A percentile compares a stretch with the other conserved stretches of the same genome.
phyloP scores from a whole-genome alignment of 1,140 invertebrate genomes.

The Mylabris phalerata region DNA sequence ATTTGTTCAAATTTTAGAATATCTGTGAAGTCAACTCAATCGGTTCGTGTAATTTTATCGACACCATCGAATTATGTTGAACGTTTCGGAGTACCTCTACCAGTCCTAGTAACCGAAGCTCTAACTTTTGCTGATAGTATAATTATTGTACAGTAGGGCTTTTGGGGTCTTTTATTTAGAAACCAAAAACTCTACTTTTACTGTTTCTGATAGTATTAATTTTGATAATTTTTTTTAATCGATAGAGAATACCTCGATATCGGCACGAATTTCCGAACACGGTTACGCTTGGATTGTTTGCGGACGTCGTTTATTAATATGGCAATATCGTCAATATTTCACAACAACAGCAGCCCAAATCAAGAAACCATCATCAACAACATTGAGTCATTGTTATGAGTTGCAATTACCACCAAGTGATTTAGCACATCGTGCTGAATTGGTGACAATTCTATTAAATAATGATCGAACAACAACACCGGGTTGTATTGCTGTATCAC shows the following conservation, averaged over 20 bases:
- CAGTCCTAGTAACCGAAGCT: conserved; percentile 81
- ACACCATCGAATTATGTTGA: conserved; percentile 62
- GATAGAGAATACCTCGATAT: conserved; percentile 49
- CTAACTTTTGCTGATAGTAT: conserved; percentile 72
- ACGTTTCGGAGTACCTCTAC: conserved; percentile 69
- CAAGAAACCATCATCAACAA: conserved; percentile 30
- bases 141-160: background rate
- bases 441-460: conserved; percentile 70
- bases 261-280: conserved; percentile 46
- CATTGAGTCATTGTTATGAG: conserved; percentile 64
- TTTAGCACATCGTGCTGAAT: conserved; percentile 81
- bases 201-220: no score
- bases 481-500: conserved; percentile 85
- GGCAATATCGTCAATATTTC: conserved; percentile 65
- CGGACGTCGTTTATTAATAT: conserved; percentile 76
- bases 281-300: conserved; percentile 75
- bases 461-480: conserved; percentile 48
- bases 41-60: conserved; percentile 62
- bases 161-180: no score
- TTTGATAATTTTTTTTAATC: conserved; percentile 25
- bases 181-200: no score
- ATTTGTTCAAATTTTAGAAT: conserved; percentile 47
- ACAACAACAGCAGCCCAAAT: conserved; percentile 40
- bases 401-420: conserved; percentile 85
- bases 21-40: conserved; percentile 55